phyloP scores from a whole-genome alignment of 2,797 vertebrate species.

The Threskiornis aethiopicus region DNA sequence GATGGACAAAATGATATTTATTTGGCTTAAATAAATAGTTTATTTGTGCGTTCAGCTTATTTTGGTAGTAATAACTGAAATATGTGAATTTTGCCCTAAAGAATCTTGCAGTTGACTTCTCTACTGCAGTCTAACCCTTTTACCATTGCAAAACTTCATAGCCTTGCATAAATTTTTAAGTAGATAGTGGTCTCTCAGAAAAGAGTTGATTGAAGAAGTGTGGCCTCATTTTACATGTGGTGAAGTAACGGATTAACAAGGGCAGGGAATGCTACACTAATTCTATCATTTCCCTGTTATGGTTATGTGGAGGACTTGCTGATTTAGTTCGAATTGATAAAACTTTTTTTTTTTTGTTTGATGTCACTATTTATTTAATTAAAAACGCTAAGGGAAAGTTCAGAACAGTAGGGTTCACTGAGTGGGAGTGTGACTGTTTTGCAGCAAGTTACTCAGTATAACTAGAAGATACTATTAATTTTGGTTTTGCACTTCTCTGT shows the following conservation, averaged over 20 bases:
- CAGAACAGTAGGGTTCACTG: background rate
- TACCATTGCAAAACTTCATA: background rate
- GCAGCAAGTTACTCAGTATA: background rate
- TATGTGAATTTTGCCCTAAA: background rate
- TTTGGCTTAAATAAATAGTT: background rate
- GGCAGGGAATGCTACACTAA: background rate
- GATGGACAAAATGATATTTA: background rate
- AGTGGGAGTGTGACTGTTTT: rapidly evolving
- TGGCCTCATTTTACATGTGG: background rate
- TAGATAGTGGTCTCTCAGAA: background rate
- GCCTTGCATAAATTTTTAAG: background rate
- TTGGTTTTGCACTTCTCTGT: background rate
- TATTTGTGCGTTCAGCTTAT: background rate
- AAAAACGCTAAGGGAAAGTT: background rate
- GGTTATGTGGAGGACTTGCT: background rate
- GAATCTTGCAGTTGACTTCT: background rate
- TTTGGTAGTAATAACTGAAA: background rate
- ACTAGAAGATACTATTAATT: background rate
- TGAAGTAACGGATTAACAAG: background rate
- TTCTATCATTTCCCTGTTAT: background rate
- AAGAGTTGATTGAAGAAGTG: background rate
- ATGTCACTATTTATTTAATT: background rate
- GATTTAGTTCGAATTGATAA: background rate
- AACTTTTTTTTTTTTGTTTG: background rate
- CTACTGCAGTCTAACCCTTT: background rate